Percentiles rank a stretch among this genome's conserved stretches.
These are phyloP conservation scores for Erinaceus europaeus DNA, from an alignment of 2,113 vertebrate genomes.

Conservation along the genomic window DNA sequence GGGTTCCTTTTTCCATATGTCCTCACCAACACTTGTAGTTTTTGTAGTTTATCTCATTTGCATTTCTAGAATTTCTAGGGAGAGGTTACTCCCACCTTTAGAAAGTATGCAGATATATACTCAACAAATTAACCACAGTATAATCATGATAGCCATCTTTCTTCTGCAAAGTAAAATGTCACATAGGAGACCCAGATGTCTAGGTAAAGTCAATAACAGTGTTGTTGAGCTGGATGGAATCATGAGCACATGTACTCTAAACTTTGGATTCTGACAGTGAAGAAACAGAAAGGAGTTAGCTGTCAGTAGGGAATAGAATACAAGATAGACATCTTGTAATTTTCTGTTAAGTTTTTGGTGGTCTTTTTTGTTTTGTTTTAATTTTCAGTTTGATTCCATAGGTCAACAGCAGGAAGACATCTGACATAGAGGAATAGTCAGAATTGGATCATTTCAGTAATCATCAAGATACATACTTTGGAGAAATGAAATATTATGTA, in stretches of 20 bases:
- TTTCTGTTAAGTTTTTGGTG: constrained; percentile 18
- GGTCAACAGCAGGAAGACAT: not conserved
- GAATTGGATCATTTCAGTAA: constrained; percentile 30
- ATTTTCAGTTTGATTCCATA: constrained; percentile 5
- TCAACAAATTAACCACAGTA: not conserved
- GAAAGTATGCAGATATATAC: not conserved
- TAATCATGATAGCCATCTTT: not conserved
- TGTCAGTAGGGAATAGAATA: too few species aligned
- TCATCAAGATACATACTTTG: constrained; percentile 16
- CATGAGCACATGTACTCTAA: not conserved
- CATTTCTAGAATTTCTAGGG: too few species aligned
- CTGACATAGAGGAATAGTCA: not conserved
- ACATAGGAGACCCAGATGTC: not conserved
- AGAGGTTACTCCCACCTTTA: not conserved
- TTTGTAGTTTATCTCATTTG: too few species aligned
- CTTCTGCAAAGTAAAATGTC: not conserved
- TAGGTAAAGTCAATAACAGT: not conserved
- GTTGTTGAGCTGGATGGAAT: not conserved
- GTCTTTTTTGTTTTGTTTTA: not conserved
- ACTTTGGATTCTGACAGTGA: constrained; percentile 5
- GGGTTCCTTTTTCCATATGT: too few species aligned
- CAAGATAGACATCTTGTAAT: too few species aligned
- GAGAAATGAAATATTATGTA: not conserved
- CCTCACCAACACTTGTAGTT: too few species aligned
- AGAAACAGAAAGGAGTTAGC: constrained; percentile 27